Evolutionary conservation across 2,888 invertebrate genomes (phyloP), one percentile per base, ranked within the genome.

Genomic region (Flexamia atlantica): DNA sequence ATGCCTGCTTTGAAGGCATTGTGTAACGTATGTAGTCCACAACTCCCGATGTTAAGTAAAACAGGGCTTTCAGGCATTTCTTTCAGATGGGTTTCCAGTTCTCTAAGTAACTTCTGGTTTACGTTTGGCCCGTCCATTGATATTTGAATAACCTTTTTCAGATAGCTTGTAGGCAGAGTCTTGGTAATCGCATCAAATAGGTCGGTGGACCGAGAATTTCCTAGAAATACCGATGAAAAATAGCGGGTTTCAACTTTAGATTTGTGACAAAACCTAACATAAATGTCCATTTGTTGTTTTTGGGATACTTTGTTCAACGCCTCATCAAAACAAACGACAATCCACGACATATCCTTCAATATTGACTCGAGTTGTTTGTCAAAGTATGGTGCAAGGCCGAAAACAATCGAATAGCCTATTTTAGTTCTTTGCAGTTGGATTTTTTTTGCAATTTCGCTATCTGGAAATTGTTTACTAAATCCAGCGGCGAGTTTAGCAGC

Each of bases 11-110:
- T 74, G 23, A 74, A 74, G 2, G 74, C 74, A 42, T 40, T 40
- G 74, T 74, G 74, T 20, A 70, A 32, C 5, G 70, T 70, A n/a
- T 70, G 70, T 9, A 70, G n/a, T 10, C 70, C 70, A 32, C 70
- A 70, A 32, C 1, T 70, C 2, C 70, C 70, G 32, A 70, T 28
- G 36, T 30, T 30, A 10, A 70, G 17, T 20, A 70, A n/a, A 9
- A n/a, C 20, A 1, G 32, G 30, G 17, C 30, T 70, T 4, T 70
- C 36, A 12, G 30, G 32, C 1, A 10, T 20, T 70, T 70, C 70
- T n/a, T 70, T 28, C 30, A 70, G 32, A 32, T 70, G 20, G 12
- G 9, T 32, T 70, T 70, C 28, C 12, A 70, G 36, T 9, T 70
- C 70, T 32, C 9, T 12, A 1, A 70, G 9, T 20, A 70, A 70